These are phyloP conservation scores for Macrosteles quadrilineatus DNA, from an alignment of 1,140 invertebrate genomes.

Conservation along the genomic window DNA sequence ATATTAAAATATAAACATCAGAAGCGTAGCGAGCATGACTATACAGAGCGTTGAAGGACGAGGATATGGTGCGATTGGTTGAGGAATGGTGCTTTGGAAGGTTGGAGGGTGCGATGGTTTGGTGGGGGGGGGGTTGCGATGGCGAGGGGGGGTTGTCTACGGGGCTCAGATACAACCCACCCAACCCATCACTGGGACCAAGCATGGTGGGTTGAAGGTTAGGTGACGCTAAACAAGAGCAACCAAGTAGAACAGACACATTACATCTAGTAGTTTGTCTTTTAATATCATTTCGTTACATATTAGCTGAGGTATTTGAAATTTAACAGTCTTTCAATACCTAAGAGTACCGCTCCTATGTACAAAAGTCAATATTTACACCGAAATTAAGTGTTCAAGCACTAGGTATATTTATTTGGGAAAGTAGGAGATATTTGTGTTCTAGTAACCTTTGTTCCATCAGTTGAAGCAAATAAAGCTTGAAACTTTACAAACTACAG, in stretches of 20 bases:
- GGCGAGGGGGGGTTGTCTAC: not conserved
- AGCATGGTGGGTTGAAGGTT: not conserved
- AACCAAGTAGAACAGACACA: not conserved
- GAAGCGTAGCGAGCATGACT: not conserved
- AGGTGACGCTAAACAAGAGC: not conserved
- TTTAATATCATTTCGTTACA: slow-evolving; percentile 11
- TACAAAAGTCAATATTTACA: no score
- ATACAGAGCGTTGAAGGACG: not conserved
- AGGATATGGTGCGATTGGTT: not conserved
- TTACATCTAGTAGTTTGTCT: slow-evolving; percentile 4
- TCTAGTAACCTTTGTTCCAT: no score
- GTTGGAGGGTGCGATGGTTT: no score
- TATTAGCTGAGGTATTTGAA: no score
- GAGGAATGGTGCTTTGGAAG: not conserved
- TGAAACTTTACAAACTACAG: no score
- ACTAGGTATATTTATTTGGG: no score
- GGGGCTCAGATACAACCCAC: slow-evolving; percentile 4
- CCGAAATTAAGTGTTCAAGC: no score
- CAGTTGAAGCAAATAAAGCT: no score
- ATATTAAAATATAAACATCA: slow-evolving; percentile 9
- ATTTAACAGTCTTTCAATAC: no score
- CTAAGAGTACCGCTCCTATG: no score
- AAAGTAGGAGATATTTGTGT: no score
- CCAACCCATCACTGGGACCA: not conserved
- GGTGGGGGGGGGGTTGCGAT: not conserved